Evolutionary conservation across 2,113 vertebrate species (phyloP), one percentile per base, ranked within the genome.

Genomic region (Conger conger): DNA sequence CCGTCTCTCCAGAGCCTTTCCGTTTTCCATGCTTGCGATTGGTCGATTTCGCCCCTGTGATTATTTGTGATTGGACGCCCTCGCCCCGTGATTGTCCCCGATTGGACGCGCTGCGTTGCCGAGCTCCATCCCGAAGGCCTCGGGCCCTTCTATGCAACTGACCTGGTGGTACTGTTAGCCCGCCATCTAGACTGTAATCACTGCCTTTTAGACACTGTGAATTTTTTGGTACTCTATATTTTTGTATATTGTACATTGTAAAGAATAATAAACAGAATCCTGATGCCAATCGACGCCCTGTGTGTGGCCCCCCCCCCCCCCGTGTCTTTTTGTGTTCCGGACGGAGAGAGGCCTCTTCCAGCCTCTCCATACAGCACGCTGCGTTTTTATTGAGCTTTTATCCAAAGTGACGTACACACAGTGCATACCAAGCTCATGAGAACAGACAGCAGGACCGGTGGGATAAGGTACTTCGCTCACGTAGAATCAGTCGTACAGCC

Each of bases 151-250:
- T 97, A 98, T 98, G 97, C 97, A 98, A 97, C 95, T 90, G 87
- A 96, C 92, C 94, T 94, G 95, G 94, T 96, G 93, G 94, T 95
- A 94, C 94, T 95, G 91, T 96, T 95, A 94, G 96, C 95, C 95
- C 95, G 95, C 96, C 92, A 94, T 94, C 93, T 96, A 96, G 96
- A 97, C 95, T 96, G 94, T 97, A 96, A 96, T 96, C 96, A 96
- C 97, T 97, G 96, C 96, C 96, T 97, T 95, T 97, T 97, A 97
- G 96, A 97, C 96, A 97, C 97, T 97, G 96, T 97, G 96, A 97
- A 97, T 97, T 96, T 95, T 96, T 96, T 96, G 95, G 93, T 97
- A 97, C 95, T 95, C 95, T 96, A 96, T 97, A 97, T 97, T 97
- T 98, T 97, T 98, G 96, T 98, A 98, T 96, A 96, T 97, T 97